These are phyloP conservation scores for Drosophila barbarae DNA, from an alignment of 2,888 invertebrate genomes.

Conservation along the genomic window DNA sequence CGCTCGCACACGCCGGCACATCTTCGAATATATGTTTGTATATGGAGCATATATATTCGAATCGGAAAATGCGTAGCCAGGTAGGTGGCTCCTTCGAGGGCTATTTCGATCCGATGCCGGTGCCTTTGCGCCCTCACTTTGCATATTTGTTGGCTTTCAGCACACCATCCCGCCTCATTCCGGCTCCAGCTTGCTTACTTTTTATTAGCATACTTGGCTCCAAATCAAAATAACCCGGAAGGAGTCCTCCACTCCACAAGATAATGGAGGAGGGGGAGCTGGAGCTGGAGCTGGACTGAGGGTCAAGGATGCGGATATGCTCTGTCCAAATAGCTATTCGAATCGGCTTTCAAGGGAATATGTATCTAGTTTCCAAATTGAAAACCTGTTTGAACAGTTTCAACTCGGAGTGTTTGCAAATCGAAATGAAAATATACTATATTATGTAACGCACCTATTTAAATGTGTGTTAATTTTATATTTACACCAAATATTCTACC, in stretches of 20 bases:
- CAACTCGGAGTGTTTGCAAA: not conserved
- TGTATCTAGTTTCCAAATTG: not conserved
- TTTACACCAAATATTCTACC: not conserved
- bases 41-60: not conserved
- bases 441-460: not conserved
- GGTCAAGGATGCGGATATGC: slow-evolving; percentile 12
- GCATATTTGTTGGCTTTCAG: slow-evolving; percentile 40
- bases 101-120: slow-evolving; percentile 12
- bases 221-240: slow-evolving; percentile 11
- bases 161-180: not conserved
- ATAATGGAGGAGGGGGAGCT: too few species aligned
- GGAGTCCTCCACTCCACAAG: too few species aligned
- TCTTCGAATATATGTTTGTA: not conserved
- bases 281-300: not conserved
- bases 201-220: slow-evolving; percentile 38
- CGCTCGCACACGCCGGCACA: slow-evolving; percentile 5
- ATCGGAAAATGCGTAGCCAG: slow-evolving; percentile 22
- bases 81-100: slow-evolving; percentile 19
- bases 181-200: slow-evolving; percentile 18
- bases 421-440: not conserved
- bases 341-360: not conserved
- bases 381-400: not conserved
- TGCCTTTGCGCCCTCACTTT: slow-evolving; percentile 13
- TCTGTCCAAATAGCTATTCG: slow-evolving; percentile 6
- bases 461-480: not conserved